Evolutionary conservation across 1,140 invertebrate species (phyloP).

Genomic region (Sesamia nonagrioides): DNA sequence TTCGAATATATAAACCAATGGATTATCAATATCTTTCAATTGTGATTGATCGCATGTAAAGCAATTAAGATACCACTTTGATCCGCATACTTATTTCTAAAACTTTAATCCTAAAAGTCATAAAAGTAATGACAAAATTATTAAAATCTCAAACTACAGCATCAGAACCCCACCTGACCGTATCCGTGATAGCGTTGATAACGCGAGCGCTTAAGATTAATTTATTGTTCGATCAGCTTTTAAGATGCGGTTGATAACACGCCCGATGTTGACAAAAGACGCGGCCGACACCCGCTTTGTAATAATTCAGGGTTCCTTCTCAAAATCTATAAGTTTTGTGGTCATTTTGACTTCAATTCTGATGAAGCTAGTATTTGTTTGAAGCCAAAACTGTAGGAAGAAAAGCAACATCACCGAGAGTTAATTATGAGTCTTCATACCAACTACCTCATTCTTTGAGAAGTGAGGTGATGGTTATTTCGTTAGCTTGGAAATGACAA

Average conservation of each 20-base stretch:
- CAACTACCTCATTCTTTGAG: too few relatives aligned
- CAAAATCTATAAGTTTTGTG: conserved; percentile 2
- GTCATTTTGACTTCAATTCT: not conserved
- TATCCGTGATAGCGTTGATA: conserved; percentile 71
- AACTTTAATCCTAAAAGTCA: not conserved
- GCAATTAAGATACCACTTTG: too few relatives aligned
- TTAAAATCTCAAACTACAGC: conserved; percentile 1
- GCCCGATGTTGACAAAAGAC: conserved; percentile 81
- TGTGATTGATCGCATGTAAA: too few relatives aligned
- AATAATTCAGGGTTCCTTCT: conserved; percentile 62
- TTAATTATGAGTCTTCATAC: too few relatives aligned
- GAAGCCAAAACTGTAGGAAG: too few relatives aligned
- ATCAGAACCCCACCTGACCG: conserved; percentile 61
- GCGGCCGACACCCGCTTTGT: conserved; percentile 67
- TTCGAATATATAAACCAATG: too few relatives aligned
- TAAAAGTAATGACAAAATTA: not conserved
- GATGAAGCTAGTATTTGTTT: not conserved
- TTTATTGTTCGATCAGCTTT: conserved; percentile 82
- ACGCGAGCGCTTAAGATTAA: conserved; percentile 80
- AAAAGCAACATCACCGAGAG: too few relatives aligned
- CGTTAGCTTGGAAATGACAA: too few relatives aligned
- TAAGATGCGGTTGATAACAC: conserved; percentile 76
- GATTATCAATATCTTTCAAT: too few relatives aligned
- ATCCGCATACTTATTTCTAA: too few relatives aligned
- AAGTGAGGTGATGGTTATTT: too few relatives aligned